Evolutionary conservation across 1,140 invertebrate genomes (phyloP), one percentile per base, ranked within the genome.

Genomic region (Bicyclus anynana): DNA sequence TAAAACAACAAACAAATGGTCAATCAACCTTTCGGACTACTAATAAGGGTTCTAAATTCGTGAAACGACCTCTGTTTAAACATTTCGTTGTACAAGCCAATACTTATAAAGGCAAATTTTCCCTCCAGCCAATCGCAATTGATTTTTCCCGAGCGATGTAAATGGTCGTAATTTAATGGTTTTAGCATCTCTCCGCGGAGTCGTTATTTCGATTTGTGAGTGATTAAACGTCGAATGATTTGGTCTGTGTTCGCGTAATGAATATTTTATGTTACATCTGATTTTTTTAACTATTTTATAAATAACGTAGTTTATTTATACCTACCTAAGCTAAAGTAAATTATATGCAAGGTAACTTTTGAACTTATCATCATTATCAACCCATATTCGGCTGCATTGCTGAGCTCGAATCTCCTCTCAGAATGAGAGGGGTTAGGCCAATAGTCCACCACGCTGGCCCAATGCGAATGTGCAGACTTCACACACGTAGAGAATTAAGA

Each of bases 221-320:
- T 51, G 33, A 51, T 51, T 51, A 51, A 51, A 51, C 33, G 29
- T 10, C 35, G 20, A 38, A 38, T 13, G 13, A 40, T 33, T 12
- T 12, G 9, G 3, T 33, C 29, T 10, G 1, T 4, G n/a, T 33
- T 33, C 23, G 29, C n/a, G n/a, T n/a, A n/a, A n/a, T n/a, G n/a
- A n/a, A n/a, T n/a, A n/a, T n/a, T n/a, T n/a, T n/a, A n/a, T n/a
- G n/a, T n/a, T n/a, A n/a, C n/a, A n/a, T n/a, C n/a, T n/a, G n/a
- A n/a, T n/a, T n/a, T n/a, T n/a, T n/a, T n/a, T n/a, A n/a, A n/a
- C n/a, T n/a, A n/a, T n/a, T n/a, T n/a, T n/a, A n/a, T n/a, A n/a
- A n/a, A n/a, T n/a, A n/a, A n/a, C n/a, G n/a, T n/a, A n/a, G n/a
- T n/a, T n/a, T n/a, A n/a, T n/a, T n/a, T n/a, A n/a, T n/a, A n/a